Conservation (phyloP, 2,113 vertebrate species). For the Arenaria interpres region DNA sequence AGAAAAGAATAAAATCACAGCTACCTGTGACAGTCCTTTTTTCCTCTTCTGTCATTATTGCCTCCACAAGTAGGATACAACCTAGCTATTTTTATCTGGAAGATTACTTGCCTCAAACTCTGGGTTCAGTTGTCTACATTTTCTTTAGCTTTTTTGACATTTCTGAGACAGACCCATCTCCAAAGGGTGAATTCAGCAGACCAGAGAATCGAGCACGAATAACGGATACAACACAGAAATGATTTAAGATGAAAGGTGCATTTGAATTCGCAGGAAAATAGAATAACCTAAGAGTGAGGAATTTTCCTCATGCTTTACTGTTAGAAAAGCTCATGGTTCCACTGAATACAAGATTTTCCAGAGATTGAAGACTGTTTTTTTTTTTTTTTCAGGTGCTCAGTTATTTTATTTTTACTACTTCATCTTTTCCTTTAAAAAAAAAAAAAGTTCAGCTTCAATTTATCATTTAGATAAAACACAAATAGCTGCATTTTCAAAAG, state of each 20-base stretch:
- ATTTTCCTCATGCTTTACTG: not conserved
- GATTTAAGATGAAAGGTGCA: not conserved
- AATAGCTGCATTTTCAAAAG: not conserved
- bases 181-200: slow-evolving; percentile 25
- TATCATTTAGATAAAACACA: not conserved
- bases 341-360: not conserved
- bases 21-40: not conserved
- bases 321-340: not conserved
- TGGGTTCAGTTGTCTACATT: not conserved
- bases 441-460: not conserved
- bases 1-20: not conserved
- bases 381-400: not conserved
- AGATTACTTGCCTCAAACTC: not conserved
- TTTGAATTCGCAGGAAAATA: not conserved
- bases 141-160: slow-evolving; percentile 14
- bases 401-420: not conserved
- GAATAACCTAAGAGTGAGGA: not conserved
- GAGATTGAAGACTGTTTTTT: not conserved
- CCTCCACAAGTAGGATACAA: not conserved
- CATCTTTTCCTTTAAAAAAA: not conserved
- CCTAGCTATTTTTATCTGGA: not conserved
- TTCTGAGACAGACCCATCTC: not conserved
- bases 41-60: not conserved
- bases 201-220: not conserved
- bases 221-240: not conserved